phyloP scores from a whole-genome alignment of 1,140 invertebrate species.

The Drosophila mayri region DNA sequence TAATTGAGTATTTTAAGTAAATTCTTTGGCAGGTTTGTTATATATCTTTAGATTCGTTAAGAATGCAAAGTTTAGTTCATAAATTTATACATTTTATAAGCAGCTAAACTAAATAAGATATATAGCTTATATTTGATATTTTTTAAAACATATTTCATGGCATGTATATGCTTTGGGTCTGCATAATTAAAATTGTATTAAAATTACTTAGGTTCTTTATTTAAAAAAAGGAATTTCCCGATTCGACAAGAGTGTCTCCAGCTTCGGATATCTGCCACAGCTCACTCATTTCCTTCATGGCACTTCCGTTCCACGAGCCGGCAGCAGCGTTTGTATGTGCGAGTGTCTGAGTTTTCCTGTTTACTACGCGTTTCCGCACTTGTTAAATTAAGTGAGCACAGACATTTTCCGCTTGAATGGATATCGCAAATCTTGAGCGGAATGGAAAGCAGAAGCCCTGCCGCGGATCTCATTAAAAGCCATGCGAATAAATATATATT shows the following conservation, averaged over 20 bases:
- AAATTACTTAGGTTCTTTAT: not conserved
- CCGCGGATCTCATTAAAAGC: conserved; percentile 44
- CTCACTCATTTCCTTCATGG: conserved; percentile 1
- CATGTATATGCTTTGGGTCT: not conserved
- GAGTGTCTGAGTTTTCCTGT: conserved; percentile 19
- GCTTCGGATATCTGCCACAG: not conserved
- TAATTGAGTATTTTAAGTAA: not conserved
- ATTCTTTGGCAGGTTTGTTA: not conserved
- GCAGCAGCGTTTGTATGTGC: not conserved
- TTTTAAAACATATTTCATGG: too few relatives aligned
- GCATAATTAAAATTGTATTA: too few relatives aligned
- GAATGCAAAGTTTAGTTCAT: not conserved
- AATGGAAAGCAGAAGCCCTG: conserved; percentile 5
- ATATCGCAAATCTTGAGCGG: conserved; percentile 62
- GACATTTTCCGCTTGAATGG: conserved; percentile 63
- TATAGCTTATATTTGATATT: not conserved
- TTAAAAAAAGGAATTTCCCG: not conserved
- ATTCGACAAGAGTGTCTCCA: not conserved
- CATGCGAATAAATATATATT: conserved; percentile 23
- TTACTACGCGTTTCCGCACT: conserved; percentile 40
- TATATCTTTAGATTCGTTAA: not conserved
- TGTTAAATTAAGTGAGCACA: conserved; percentile 58
- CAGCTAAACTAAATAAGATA: not conserved
- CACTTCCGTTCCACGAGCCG: not conserved
- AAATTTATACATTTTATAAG: not conserved